Percentiles rank a stretch among this genome's conserved stretches.
These are phyloP conservation scores for Caenorhabditis macrosperma DNA, from an alignment of 2,888 invertebrate genomes.

Conservation along the genomic window DNA sequence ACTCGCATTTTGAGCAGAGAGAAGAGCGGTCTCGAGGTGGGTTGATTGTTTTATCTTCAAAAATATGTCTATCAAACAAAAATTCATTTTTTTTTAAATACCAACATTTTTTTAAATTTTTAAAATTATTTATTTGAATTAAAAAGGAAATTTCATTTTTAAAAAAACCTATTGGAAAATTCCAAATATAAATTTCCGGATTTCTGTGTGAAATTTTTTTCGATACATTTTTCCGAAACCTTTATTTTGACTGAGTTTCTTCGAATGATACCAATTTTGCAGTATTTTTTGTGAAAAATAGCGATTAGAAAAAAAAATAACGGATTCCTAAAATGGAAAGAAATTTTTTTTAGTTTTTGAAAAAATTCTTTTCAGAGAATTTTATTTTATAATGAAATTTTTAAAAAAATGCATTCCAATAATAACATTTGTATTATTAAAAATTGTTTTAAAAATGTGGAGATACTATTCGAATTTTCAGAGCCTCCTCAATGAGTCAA, in stretches of 20 bases:
- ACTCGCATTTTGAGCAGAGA: slow-evolving; percentile 52
- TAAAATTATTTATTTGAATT: not conserved
- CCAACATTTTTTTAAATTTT: not conserved
- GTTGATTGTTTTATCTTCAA: not conserved
- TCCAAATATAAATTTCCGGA: not conserved
- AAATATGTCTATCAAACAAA: not conserved
- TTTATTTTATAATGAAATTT: too few species aligned
- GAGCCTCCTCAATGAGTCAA: slow-evolving; percentile 8
- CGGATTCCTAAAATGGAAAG: too few species aligned
- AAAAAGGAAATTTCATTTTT: not conserved
- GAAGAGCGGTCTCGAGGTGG: slow-evolving; percentile 46
- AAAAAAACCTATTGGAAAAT: not conserved
- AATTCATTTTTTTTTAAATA: not conserved
- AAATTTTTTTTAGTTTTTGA: too few species aligned
- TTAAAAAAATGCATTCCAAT: not conserved
- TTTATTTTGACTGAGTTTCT: too few species aligned
- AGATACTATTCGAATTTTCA: slow-evolving; percentile 16
- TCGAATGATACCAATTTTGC: too few species aligned
- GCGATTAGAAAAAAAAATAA: not conserved
- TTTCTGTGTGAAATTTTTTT: too few species aligned
- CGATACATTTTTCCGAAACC: too few species aligned
- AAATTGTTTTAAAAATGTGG: too few species aligned
- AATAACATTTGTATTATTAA: too few species aligned
- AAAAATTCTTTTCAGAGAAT: too few species aligned
- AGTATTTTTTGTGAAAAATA: too few species aligned